Evolutionary conservation across 2,113 vertebrate species (phyloP).

Genomic region (Microtus montanus): DNA sequence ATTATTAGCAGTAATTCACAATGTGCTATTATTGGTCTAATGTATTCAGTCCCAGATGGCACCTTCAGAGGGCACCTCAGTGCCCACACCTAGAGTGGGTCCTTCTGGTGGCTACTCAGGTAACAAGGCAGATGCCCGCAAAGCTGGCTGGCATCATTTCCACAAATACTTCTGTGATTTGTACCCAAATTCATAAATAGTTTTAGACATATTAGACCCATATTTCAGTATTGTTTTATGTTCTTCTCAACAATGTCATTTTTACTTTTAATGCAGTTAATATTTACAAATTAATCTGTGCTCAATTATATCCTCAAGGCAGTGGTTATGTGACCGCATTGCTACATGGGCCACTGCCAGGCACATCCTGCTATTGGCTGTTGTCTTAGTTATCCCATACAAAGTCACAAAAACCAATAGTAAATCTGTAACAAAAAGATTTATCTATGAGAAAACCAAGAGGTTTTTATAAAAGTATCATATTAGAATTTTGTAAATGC

Average conservation of each 20-base stretch:
- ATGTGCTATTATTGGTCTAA: constrained; percentile 56
- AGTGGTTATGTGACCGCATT: background rate
- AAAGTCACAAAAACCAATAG: constrained; percentile 13
- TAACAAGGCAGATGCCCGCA: background rate
- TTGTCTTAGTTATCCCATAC: background rate
- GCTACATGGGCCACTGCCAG: background rate
- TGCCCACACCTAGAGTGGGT: background rate
- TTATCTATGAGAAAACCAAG: constrained; percentile 35
- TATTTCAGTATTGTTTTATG: background rate
- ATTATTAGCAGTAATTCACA: constrained; percentile 64
- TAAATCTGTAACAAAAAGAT: background rate
- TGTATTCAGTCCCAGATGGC: constrained; percentile 57
- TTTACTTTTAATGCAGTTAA: background rate
- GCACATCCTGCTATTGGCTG: background rate
- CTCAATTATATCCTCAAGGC: background rate
- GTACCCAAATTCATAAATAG: background rate
- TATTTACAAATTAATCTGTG: background rate
- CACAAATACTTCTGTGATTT: background rate
- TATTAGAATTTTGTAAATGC: background rate
- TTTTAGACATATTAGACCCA: constrained; percentile 1
- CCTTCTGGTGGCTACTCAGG: background rate
- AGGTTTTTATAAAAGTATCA: background rate
- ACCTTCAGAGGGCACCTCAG: constrained; percentile 21
- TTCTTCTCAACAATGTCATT: background rate
- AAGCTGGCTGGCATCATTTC: background rate